A percentile compares a stretch with the other conserved stretches of the same genome.
Evolutionary conservation across 1,140 invertebrate species (phyloP).

Genomic region (Lepidostoma basale): DNA sequence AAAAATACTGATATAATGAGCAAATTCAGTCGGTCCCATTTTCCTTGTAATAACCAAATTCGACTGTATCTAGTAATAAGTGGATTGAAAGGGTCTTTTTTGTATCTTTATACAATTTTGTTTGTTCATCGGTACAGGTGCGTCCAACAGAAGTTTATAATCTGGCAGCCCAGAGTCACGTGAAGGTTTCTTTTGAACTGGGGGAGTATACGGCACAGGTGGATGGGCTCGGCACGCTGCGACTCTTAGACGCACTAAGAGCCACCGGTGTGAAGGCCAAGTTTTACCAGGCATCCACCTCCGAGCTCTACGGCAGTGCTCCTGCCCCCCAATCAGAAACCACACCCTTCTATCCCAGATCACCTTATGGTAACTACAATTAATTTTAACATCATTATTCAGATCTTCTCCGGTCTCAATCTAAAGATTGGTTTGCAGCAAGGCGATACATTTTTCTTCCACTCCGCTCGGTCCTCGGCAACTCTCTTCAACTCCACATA

Average conservation of each 20-base stretch:
- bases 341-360: conserved; percentile 98
- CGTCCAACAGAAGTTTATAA: conserved; percentile 97
- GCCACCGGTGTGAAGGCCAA: conserved; percentile 85
- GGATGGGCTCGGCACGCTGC: conserved; percentile 95
- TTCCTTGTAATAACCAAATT: too few species aligned
- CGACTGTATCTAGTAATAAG: too few species aligned
- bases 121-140: conserved; percentile 55
- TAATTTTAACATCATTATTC: neutral
- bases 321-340: conserved; percentile 97
- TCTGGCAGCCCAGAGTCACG: conserved; percentile 99
- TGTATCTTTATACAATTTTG: too few species aligned
- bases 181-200: conserved; percentile 96
- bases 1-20: too few species aligned
- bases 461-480: too few species aligned
- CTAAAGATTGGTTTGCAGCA: too few species aligned
- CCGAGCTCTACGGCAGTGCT: conserved; percentile 98
- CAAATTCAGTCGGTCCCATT: too few species aligned
- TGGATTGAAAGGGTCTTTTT: too few species aligned
- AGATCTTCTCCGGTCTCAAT: too few species aligned
- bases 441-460: too few species aligned
- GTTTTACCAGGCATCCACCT: conserved; percentile 99
- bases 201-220: conserved; percentile 99
- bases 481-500: too few species aligned
- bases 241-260: conserved; percentile 93
- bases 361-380: conserved; percentile 89